These are phyloP conservation scores for Hypanus sabinus DNA, from an alignment of 2,113 vertebrate genomes.

Conservation along the genomic window DNA sequence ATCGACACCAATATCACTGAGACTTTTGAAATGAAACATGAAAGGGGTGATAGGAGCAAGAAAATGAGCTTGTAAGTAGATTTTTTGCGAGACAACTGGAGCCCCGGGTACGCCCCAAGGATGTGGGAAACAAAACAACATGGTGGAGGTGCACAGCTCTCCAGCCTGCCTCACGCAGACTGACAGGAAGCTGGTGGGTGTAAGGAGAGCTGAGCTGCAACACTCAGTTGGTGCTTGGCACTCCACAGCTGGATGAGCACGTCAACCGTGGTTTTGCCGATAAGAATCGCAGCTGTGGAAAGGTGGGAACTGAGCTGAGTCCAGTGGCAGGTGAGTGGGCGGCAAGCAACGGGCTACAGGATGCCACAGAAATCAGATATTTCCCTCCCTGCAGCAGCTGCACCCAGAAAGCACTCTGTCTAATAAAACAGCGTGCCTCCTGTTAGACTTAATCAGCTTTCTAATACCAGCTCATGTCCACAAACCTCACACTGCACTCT, in stretches of 20 bases:
- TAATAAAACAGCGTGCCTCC: conserved; percentile 47
- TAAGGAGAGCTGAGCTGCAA: background rate
- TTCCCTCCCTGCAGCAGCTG: conserved; percentile 41
- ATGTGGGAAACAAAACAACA: conserved; percentile 30
- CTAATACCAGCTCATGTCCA: conserved; percentile 29
- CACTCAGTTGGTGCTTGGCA: background rate
- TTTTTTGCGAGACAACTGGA: background rate
- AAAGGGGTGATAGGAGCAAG: background rate
- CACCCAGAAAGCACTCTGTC: conserved; percentile 37
- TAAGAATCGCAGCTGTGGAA: background rate
- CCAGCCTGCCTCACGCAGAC: background rate
- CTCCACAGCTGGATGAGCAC: conserved; percentile 30
- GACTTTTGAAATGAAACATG: background rate
- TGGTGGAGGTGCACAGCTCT: conserved; percentile 32
- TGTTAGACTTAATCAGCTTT: conserved; percentile 40
- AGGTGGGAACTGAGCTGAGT: conserved; percentile 26
- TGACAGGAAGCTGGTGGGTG: conserved; percentile 34
- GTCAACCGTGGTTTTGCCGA: conserved; percentile 32
- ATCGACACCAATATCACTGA: background rate
- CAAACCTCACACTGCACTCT: background rate
- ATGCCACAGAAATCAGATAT: conserved; percentile 46
- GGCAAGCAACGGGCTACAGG: conserved; percentile 38
- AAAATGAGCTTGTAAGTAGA: background rate
- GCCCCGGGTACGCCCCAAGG: background rate
- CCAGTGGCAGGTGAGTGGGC: conserved; percentile 43